Evolutionary conservation across 2,797 vertebrate genomes (phyloP).

Genomic region (Intellagama lesueurii): DNA sequence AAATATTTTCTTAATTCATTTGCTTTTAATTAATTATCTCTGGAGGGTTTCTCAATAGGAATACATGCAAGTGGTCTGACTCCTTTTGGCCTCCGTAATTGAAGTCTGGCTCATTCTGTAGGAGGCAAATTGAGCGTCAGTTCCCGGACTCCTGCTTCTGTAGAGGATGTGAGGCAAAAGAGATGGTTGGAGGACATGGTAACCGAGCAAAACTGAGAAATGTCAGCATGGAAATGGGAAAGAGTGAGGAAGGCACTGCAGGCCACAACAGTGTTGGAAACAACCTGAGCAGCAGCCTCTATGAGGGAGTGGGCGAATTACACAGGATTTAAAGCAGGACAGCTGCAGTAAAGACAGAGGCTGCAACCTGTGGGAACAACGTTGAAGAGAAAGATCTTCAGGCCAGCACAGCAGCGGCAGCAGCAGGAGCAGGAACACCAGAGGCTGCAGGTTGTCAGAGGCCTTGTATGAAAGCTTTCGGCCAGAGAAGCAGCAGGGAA

Average conservation of each 20-base stretch:
- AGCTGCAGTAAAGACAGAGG: constrained; percentile 28
- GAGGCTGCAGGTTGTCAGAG: constrained; percentile 24
- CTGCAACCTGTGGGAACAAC: constrained; percentile 28
- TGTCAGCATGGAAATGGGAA: not conserved
- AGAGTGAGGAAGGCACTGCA: not conserved
- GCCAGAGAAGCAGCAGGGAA: constrained; percentile 8
- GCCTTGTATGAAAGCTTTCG: constrained; percentile 27
- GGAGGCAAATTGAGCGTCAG: not conserved
- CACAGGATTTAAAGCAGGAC: constrained; percentile 18
- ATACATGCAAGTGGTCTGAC: not conserved
- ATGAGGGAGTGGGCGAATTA: constrained; percentile 13
- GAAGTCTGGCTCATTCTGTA: not conserved
- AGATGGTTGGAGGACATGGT: not conserved
- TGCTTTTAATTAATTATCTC: constrained; percentile 16
- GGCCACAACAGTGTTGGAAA: not conserved
- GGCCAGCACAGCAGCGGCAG: constrained; percentile 2
- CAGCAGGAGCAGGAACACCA: constrained; percentile 4
- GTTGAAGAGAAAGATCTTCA: constrained; percentile 37
- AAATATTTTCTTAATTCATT: not conserved
- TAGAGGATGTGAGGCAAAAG: not conserved
- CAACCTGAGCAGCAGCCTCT: not conserved
- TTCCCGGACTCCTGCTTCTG: not conserved
- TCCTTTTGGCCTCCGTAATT: not conserved
- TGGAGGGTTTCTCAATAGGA: not conserved
- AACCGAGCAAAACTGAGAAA: not conserved